A percentile compares a stretch with the other conserved stretches of the same genome.
These are phyloP conservation scores for Idaea dimidiata DNA, from an alignment of 2,888 invertebrate species.

Conservation along the genomic window DNA sequence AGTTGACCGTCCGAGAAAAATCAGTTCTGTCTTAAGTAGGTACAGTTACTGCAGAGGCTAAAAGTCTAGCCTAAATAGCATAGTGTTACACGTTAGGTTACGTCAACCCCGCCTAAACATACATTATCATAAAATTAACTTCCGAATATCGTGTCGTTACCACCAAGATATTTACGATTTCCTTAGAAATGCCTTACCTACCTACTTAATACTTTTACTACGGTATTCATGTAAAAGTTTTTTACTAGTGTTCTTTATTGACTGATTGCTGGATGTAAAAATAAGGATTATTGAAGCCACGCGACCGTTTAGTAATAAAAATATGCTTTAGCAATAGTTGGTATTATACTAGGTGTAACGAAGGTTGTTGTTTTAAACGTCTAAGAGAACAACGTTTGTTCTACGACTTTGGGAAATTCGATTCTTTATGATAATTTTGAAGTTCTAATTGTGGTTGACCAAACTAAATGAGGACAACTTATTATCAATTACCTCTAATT, in stretches of 20 bases:
- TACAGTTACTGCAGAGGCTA: too few relatives aligned
- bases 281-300: background rate
- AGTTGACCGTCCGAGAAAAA: too few relatives aligned
- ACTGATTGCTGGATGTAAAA: background rate
- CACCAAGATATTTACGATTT: background rate
- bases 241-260: background rate
- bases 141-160: background rate
- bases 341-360: too few relatives aligned
- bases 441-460: too few relatives aligned
- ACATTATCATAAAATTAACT: constrained; percentile 1
- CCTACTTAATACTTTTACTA: background rate
- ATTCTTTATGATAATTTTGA: too few relatives aligned
- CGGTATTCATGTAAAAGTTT: background rate
- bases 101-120: background rate
- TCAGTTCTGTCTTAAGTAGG: background rate
- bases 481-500: too few relatives aligned
- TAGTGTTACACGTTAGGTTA: background rate
- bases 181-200: background rate
- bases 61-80: background rate
- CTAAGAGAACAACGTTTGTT: too few relatives aligned
- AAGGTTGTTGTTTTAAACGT: too few relatives aligned
- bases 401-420: too few relatives aligned
- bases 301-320: background rate
- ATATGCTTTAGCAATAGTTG: background rate
- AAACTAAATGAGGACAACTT: too few relatives aligned